phyloP scores from a whole-genome alignment of 2,797 vertebrate species.

The Xenopus petersii region DNA sequence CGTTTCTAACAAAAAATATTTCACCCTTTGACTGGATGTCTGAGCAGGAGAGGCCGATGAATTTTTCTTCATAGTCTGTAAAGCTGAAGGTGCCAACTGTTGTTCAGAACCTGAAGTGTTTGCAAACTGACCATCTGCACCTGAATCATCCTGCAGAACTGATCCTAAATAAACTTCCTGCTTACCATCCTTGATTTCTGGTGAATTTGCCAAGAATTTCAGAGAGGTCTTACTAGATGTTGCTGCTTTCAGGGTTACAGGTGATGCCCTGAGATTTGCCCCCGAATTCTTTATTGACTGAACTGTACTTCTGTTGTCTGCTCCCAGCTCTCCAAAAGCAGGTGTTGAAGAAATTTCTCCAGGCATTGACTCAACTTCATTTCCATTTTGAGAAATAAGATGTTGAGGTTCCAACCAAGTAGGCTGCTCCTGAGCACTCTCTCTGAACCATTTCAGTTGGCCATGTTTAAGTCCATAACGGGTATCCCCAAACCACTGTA shows the following conservation, averaged over 20 bases:
- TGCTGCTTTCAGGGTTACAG: background rate
- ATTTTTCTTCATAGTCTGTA: background rate
- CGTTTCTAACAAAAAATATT: constrained; percentile 72
- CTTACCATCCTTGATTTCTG: constrained; percentile 12
- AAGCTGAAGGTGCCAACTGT: background rate
- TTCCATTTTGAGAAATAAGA: constrained; percentile 24
- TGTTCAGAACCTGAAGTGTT: constrained; percentile 1
- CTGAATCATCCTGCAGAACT: background rate
- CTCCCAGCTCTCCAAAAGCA: background rate
- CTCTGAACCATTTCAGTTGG: constrained; percentile 85
- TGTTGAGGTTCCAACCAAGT: constrained; percentile 37
- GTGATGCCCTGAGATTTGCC: background rate
- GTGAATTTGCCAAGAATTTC: background rate
- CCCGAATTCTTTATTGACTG: background rate
- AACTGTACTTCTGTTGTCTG: background rate
- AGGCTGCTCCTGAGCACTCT: constrained; percentile 59
- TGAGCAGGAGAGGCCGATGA: constrained; percentile 28
- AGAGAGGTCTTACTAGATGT: background rate
- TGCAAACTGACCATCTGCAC: background rate
- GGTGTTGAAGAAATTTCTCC: background rate
- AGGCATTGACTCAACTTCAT: background rate
- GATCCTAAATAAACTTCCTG: constrained; percentile 1
- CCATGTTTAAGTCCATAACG: constrained; percentile 89
- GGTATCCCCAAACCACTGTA: constrained; percentile 92
- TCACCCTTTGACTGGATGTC: constrained; percentile 37